Evolutionary conservation across 2,113 vertebrate species (phyloP).

Genomic region (Jacana jacana): DNA sequence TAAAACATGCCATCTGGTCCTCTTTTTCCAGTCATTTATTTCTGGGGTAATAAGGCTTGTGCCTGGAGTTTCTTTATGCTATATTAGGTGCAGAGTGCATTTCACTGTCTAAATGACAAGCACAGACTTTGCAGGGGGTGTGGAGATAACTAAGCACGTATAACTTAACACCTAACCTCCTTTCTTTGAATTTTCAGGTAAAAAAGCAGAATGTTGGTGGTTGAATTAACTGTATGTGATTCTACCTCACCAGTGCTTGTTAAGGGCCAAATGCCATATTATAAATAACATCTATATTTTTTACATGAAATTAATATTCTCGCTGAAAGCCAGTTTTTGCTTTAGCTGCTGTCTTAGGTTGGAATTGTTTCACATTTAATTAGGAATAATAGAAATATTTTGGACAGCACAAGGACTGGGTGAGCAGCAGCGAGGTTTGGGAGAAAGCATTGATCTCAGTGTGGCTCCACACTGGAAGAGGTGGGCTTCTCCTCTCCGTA

Average conservation of each 20-base stretch:
- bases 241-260: not conserved
- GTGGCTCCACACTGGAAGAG: not conserved
- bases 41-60: not conserved
- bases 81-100: not conserved
- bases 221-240: not conserved
- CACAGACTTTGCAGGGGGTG: not conserved
- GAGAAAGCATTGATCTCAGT: not conserved
- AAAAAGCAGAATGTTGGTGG: not conserved
- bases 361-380: not conserved
- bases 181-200: not conserved
- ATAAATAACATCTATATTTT: not conserved
- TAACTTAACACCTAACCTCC: not conserved
- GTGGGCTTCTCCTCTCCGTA: not conserved
- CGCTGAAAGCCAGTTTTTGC: not conserved
- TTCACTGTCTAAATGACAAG: not conserved
- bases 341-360: not conserved
- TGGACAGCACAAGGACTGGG: not conserved
- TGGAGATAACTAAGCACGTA: not conserved
- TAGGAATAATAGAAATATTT: not conserved
- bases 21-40: not conserved
- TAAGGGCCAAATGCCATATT: not conserved
- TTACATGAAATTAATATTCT: not conserved
- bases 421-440: not conserved
- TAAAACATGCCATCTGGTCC: not conserved
- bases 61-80: not conserved